Evolutionary conservation across 2,113 vertebrate genomes (phyloP).

Genomic region (Columba livia): DNA sequence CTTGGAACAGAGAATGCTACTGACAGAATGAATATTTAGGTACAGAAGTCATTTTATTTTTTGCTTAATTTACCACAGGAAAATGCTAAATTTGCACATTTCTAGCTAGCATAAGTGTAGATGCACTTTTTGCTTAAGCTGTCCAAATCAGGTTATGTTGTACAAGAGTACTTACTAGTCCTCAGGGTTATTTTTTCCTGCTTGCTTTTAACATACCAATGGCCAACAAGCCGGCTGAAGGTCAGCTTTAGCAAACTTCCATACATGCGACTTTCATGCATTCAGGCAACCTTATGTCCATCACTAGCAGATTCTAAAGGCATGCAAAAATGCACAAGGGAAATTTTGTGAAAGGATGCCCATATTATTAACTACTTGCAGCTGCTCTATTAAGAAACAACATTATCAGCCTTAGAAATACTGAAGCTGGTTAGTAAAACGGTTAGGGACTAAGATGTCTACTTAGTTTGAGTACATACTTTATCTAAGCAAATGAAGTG

Average conservation of each 20-base stretch:
- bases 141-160: constrained; percentile 23
- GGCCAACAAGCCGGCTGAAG: neutral
- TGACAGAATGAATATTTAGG: constrained; percentile 52
- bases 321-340: neutral
- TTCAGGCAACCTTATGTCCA: constrained; percentile 2
- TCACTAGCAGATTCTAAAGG: neutral
- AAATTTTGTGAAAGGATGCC: constrained; percentile 32
- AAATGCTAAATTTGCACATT: constrained; percentile 48
- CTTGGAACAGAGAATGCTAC: constrained; percentile 28
- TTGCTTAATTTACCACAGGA: constrained; percentile 30
- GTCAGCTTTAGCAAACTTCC: constrained; percentile 21
- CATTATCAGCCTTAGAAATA: neutral
- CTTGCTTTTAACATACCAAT: constrained; percentile 8
- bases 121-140: constrained; percentile 18
- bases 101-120: constrained; percentile 33
- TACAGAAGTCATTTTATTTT: neutral
- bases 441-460: constrained; percentile 9
- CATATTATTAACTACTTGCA: constrained; percentile 22
- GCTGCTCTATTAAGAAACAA: neutral
- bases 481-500: constrained; percentile 52
- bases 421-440: neutral
- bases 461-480: neutral
- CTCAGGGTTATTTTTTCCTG: constrained; percentile 30
- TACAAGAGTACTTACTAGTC: neutral
- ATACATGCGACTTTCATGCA: neutral